Percentiles rank a stretch among this genome's conserved stretches.
phyloP scores from a whole-genome alignment of 2,888 invertebrate species.

The Phania funesta region DNA sequence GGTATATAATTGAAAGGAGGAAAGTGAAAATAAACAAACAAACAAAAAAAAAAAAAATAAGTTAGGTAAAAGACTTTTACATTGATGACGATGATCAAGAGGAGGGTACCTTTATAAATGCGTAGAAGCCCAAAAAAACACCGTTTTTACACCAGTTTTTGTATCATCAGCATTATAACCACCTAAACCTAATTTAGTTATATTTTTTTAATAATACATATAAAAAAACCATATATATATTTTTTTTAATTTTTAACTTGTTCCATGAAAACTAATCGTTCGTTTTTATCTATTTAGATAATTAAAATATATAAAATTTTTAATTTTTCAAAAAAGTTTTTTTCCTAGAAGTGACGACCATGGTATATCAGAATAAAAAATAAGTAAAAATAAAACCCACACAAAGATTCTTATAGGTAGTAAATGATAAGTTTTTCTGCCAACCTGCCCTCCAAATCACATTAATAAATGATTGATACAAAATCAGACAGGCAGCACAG shows the following conservation, averaged over 20 bases:
- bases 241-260: constrained; percentile 36
- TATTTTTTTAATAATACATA: constrained; percentile 45
- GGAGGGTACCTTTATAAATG: not conserved
- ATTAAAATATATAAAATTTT: constrained; percentile 43
- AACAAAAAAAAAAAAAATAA: not conserved
- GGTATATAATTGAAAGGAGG: not conserved
- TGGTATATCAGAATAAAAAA: constrained; percentile 9
- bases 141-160: constrained; percentile 10
- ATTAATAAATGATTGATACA: not conserved
- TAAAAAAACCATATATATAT: constrained; percentile 21
- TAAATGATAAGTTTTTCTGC: constrained; percentile 14
- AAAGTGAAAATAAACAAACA: not conserved
- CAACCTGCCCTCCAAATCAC: not conserved
- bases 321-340: constrained; percentile 34
- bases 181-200: constrained; percentile 51
- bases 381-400: constrained; percentile 2
- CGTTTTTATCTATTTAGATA: constrained; percentile 50
- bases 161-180: constrained; percentile 35
- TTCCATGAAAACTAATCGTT: constrained; percentile 27
- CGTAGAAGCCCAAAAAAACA: not conserved
- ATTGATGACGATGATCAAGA: constrained; percentile 8
- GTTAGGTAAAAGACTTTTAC: not conserved
- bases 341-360: constrained; percentile 41
- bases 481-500: not conserved
- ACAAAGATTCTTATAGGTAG: constrained; percentile 31